Conservation (phyloP, 2,888 invertebrate genomes). For the Drosophila dives region DNA sequence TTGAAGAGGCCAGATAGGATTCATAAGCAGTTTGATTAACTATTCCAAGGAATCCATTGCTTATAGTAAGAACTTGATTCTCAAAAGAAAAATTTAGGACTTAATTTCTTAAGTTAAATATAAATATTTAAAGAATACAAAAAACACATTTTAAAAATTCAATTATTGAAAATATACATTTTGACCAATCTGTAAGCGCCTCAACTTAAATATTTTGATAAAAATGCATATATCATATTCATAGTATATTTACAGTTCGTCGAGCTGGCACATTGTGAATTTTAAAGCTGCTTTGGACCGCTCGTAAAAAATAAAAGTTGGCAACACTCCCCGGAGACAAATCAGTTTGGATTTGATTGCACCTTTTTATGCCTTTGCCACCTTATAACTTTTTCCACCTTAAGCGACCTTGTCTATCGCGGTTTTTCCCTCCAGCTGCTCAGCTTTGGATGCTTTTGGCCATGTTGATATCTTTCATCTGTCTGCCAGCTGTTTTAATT, state of each 20-base stretch:
- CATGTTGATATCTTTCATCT: constrained; percentile 26
- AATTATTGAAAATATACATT: not conserved
- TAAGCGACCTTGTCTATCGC: constrained; percentile 25
- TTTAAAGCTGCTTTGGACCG: constrained; percentile 28
- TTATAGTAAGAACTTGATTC: not conserved
- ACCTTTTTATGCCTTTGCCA: constrained; percentile 79
- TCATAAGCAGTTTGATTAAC: constrained; percentile 24
- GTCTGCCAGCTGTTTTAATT: constrained; percentile 45
- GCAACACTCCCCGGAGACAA: constrained; percentile 76
- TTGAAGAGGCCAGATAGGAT: not conserved
- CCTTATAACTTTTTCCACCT: constrained; percentile 70
- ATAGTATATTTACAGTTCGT: constrained; percentile 33
- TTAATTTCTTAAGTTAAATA: not conserved
- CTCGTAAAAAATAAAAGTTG: constrained; percentile 78
- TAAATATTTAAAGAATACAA: not conserved
- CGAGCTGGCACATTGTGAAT: not conserved
- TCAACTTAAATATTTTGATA: not conserved
- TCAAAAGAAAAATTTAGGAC: not conserved
- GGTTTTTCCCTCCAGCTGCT: constrained; percentile 18
- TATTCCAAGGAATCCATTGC: not conserved
- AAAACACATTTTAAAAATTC: not conserved
- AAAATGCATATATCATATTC: not conserved
- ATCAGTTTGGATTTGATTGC: constrained; percentile 81
- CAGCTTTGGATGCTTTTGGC: constrained; percentile 21
- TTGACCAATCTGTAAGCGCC: not conserved